Percentiles rank a stretch among this genome's conserved stretches.
phyloP scores from a whole-genome alignment of 2,888 invertebrate genomes.

The Ophonus ardosiacus region DNA sequence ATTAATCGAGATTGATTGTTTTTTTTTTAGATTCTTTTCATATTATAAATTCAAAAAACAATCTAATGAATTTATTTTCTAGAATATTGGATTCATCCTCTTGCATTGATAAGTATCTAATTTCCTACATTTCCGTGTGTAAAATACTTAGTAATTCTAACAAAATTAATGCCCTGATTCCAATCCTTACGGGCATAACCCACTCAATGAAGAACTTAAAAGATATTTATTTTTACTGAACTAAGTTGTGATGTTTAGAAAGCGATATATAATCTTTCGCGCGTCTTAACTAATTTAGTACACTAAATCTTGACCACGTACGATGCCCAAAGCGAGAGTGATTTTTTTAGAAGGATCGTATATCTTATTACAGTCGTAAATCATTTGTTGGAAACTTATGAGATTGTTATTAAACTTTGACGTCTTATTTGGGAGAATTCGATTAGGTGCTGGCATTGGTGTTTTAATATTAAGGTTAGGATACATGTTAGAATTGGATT shows the following conservation, averaged over 20 bases:
- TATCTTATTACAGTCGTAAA: slow-evolving; percentile 27
- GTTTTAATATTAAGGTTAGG: neutral
- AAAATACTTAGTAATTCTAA: slow-evolving; percentile 23
- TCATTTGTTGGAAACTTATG: neutral
- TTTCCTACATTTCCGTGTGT: slow-evolving; percentile 11
- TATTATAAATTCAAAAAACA: neutral
- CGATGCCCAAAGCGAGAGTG: slow-evolving; percentile 27
- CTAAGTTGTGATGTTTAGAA: slow-evolving; percentile 24
- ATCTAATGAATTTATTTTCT: neutral
- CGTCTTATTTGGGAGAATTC: slow-evolving; percentile 5
- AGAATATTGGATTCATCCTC: neutral
- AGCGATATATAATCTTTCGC: slow-evolving; percentile 37
- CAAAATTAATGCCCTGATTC: slow-evolving; percentile 4
- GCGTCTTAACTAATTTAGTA: slow-evolving; percentile 35
- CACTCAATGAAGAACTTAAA: slow-evolving; percentile 19
- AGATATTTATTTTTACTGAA: neutral
- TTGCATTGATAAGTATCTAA: neutral
- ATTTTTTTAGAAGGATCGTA: slow-evolving; percentile 28
- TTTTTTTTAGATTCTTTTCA: neutral
- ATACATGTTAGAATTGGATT: neutral
- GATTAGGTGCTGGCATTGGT: neutral
- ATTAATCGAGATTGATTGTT: slow-evolving; percentile 2
- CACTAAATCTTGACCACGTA: slow-evolving; percentile 35
- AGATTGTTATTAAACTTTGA: slow-evolving; percentile 22
- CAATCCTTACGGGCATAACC: neutral